A percentile compares a stretch with the other conserved stretches of the same genome.
These are phyloP conservation scores for Crotalus tigris DNA, from an alignment of 2,113 vertebrate species.

Conservation along the genomic window DNA sequence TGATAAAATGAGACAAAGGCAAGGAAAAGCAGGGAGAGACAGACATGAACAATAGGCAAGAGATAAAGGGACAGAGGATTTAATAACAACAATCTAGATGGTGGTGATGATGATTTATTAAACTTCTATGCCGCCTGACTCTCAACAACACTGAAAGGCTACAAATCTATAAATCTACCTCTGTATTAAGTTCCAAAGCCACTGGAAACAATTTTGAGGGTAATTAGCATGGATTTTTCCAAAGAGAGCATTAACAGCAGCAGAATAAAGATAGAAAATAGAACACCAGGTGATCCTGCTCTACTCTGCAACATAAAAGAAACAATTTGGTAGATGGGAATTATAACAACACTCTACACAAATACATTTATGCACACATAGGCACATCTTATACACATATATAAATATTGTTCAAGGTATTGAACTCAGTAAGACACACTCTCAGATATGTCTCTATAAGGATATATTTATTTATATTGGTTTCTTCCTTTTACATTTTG, in stretches of 20 bases:
- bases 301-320: background rate
- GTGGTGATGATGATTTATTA: background rate
- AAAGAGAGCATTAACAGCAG: background rate
- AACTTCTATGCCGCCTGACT: background rate
- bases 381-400: background rate
- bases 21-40: background rate
- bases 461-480: background rate
- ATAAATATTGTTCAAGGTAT: background rate
- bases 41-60: background rate
- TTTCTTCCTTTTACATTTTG: background rate
- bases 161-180: background rate
- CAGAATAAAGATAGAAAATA: background rate
- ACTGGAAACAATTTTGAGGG: background rate
- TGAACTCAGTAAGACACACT: background rate
- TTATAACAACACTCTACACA: background rate
- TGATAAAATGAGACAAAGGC: background rate
- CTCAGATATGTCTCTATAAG: background rate
- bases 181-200: background rate
- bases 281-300: background rate
- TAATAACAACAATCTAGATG: background rate
- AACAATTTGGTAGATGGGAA: background rate
- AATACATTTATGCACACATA: background rate
- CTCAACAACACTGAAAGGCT: background rate
- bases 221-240: background rate
- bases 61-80: background rate